Evolutionary conservation across 2,888 invertebrate species (phyloP).

Genomic region (Amorpha juglandis): DNA sequence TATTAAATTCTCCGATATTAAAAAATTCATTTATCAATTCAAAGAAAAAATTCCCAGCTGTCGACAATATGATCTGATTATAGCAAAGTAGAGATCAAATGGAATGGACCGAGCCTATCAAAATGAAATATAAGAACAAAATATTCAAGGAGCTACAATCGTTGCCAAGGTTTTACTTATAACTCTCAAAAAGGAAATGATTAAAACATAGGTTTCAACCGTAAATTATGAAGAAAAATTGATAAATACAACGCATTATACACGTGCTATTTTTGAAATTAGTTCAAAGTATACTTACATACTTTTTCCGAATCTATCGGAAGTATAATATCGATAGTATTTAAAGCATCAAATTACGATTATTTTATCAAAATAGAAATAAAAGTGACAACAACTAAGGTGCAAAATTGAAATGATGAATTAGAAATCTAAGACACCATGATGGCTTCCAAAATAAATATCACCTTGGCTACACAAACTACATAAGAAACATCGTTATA

Average conservation of each 20-base stretch:
- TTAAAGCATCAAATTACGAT: too few species aligned
- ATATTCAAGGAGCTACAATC: neutral
- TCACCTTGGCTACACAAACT: neutral
- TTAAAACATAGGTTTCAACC: too few species aligned
- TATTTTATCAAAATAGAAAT: neutral
- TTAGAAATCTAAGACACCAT: neutral
- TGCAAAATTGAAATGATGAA: too few species aligned
- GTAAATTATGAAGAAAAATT: too few species aligned
- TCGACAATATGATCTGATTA: constrained; percentile 14
- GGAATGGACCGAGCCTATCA: constrained; percentile 18
- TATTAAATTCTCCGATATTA: constrained; percentile 22
- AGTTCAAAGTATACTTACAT: too few species aligned
- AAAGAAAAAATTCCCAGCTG: neutral
- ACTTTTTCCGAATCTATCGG: too few species aligned
- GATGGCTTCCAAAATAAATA: neutral
- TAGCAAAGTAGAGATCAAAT: constrained; percentile 17
- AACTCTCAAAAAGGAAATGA: neutral
- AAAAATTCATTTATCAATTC: constrained; percentile 18
- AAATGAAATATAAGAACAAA: constrained; percentile 7
- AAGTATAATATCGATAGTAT: too few species aligned
- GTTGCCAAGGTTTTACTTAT: neutral
- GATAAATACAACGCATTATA: too few species aligned
- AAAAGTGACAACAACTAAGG: neutral
- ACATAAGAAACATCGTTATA: neutral
- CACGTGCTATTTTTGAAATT: too few species aligned